phyloP scores from a whole-genome alignment of 2,888 invertebrate genomes.

The Frankliniella intonsa region DNA sequence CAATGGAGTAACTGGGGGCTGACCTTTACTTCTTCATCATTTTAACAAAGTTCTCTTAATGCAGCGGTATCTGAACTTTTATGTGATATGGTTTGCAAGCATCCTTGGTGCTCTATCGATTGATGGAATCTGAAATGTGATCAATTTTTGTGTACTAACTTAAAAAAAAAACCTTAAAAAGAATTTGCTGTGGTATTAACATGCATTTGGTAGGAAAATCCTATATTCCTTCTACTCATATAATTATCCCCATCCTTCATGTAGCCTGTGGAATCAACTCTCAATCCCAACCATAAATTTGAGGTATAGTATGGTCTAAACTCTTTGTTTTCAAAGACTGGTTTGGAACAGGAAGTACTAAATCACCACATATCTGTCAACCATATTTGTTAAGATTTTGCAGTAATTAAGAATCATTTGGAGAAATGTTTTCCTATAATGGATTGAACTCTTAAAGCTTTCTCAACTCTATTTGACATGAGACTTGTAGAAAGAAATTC shows the following conservation, averaged over 20 bases:
- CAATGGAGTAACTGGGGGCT: not conserved
- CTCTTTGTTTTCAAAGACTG: not conserved
- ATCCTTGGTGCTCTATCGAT: constrained; percentile 5
- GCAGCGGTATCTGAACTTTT: not conserved
- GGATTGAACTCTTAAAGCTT: not conserved
- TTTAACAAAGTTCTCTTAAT: not conserved
- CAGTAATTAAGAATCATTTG: no score
- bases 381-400: not conserved
- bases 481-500: not conserved
- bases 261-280: not conserved
- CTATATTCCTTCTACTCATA: not conserved
- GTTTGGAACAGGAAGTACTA: not conserved
- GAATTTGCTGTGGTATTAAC: constrained; percentile 26
- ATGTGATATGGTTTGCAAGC: constrained; percentile 19
- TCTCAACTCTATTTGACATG: not conserved
- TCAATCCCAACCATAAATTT: not conserved
- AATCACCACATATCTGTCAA: constrained; percentile 8
- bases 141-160: constrained; percentile 25
- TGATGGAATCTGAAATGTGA: constrained; percentile 17
- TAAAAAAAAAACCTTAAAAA: not conserved
- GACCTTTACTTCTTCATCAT: constrained; percentile 26
- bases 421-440: not conserved
- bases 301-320: not conserved
- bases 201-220: constrained; percentile 10
- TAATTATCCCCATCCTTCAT: not conserved